Conservation (phyloP, 2,113 vertebrate genomes). For the Ciconia maguari region DNA sequence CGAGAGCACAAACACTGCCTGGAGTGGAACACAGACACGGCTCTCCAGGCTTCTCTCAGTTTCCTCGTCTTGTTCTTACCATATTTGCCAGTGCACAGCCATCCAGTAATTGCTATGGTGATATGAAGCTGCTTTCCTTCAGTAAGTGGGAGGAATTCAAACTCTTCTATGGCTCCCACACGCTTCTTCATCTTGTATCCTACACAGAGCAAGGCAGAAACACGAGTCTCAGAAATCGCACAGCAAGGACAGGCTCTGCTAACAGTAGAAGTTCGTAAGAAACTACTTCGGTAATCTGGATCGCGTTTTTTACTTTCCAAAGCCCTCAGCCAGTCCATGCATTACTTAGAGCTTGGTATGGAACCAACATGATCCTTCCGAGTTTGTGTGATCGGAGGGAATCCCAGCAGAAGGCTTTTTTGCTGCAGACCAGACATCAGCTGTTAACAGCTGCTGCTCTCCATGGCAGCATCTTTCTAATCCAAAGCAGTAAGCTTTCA, state of each 20-base stretch:
- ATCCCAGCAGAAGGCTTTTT: not conserved
- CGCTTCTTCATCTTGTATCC: constrained; percentile 99
- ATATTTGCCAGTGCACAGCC: constrained; percentile 93
- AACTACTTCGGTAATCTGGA: not conserved
- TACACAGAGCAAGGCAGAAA: constrained; percentile 49
- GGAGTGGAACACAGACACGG: not conserved
- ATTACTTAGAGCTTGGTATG: not conserved
- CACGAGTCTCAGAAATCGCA: not conserved
- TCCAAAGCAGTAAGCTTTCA: not conserved
- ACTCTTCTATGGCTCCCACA: constrained; percentile 95
- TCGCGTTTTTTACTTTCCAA: not conserved
- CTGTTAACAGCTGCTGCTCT: not conserved
- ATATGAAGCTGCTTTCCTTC: constrained; percentile 90
- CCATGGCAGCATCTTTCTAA: not conserved
- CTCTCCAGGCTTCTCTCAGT: not conserved
- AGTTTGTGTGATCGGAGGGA: not conserved
- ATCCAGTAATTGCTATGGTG: constrained; percentile 91
- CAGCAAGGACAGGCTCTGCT: not conserved
- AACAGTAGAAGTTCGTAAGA: not conserved
- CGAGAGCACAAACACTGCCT: not conserved
- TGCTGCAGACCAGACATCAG: not conserved
- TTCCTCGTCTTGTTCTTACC: constrained; percentile 74
- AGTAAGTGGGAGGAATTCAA: constrained; percentile 90
- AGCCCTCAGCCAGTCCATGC: not conserved
- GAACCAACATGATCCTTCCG: not conserved